Percentiles rank a stretch among this genome's conserved stretches.
Conservation (phyloP, 2,888 invertebrate species). For the Mechanitis mazaeus region DNA sequence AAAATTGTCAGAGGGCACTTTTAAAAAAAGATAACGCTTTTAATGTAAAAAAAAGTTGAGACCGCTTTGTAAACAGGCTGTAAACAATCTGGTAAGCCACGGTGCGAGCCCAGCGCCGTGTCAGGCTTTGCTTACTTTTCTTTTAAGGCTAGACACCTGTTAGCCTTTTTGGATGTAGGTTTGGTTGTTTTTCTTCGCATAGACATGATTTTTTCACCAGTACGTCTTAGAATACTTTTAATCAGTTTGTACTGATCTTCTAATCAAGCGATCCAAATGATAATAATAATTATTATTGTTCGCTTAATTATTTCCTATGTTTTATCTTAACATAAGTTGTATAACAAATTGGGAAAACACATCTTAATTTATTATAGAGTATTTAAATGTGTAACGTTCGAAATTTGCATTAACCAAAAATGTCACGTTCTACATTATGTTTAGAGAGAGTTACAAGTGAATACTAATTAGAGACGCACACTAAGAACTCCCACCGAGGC, state of each 20-base stretch:
- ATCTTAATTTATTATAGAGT: neutral
- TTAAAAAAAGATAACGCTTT: slow-evolving; percentile 62
- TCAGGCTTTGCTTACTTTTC: slow-evolving; percentile 6
- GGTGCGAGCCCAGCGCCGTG: slow-evolving; percentile 21
- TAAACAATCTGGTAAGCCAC: slow-evolving; percentile 50
- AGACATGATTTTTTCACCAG: too few species aligned
- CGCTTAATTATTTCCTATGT: too few species aligned
- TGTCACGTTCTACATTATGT: slow-evolving; percentile 16
- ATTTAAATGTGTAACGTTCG: slow-evolving; percentile 11
- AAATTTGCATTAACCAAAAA: slow-evolving; percentile 20
- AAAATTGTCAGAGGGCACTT: slow-evolving; percentile 62
- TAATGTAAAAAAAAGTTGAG: slow-evolving; percentile 57
- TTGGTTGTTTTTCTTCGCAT: too few species aligned
- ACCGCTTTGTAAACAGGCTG: slow-evolving; percentile 67
- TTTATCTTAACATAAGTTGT: too few species aligned
- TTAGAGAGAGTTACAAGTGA: slow-evolving; percentile 6
- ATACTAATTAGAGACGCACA: slow-evolving; percentile 9
- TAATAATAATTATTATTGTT: too few species aligned
- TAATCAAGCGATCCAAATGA: too few species aligned
- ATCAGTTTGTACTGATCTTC: too few species aligned
- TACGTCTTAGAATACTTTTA: too few species aligned
- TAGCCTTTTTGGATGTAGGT: neutral
- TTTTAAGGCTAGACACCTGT: neutral
- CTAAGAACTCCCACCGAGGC: slow-evolving; percentile 6
- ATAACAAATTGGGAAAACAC: neutral